A percentile compares a stretch with the other conserved stretches of the same genome.
phyloP scores from a whole-genome alignment of 2,888 invertebrate genomes.

The Dione vanillae region DNA sequence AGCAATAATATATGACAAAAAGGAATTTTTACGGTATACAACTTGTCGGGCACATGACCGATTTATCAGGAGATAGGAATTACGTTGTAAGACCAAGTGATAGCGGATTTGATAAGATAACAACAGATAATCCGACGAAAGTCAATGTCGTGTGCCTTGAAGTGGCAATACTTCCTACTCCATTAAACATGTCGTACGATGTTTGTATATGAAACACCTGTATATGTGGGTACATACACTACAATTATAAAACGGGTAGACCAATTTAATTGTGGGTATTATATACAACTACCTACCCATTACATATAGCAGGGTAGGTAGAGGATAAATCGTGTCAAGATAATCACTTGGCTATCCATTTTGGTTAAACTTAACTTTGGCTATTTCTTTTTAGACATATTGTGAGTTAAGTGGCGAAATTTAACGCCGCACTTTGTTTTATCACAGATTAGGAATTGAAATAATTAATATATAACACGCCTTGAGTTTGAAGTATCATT shows the following conservation, averaged over 20 bases:
- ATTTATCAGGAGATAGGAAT: conserved; percentile 28
- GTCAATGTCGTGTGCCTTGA: conserved; percentile 38
- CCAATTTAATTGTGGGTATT: background rate
- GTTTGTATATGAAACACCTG: background rate
- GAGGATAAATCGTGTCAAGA: too few species aligned
- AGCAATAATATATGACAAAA: background rate
- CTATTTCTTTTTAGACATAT: too few species aligned
- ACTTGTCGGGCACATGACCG: conserved; percentile 36
- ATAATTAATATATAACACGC: too few species aligned
- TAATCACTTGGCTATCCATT: too few species aligned
- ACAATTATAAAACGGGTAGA: background rate
- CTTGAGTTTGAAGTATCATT: too few species aligned
- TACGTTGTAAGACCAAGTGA: conserved; percentile 28
- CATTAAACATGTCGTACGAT: background rate
- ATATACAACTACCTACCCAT: too few species aligned
- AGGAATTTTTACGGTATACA: conserved; percentile 7
- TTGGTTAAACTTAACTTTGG: too few species aligned
- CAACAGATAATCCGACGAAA: conserved; percentile 30
- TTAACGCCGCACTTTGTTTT: too few species aligned
- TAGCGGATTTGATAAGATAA: conserved; percentile 36
- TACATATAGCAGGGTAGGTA: too few species aligned
- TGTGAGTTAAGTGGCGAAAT: too few species aligned
- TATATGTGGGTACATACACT: background rate
- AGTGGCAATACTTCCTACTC: conserved; percentile 26
- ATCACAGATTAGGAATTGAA: too few species aligned